These are phyloP conservation scores for Ptychadena robeensis DNA, from an alignment of 2,797 vertebrate genomes.

Conservation along the genomic window DNA sequence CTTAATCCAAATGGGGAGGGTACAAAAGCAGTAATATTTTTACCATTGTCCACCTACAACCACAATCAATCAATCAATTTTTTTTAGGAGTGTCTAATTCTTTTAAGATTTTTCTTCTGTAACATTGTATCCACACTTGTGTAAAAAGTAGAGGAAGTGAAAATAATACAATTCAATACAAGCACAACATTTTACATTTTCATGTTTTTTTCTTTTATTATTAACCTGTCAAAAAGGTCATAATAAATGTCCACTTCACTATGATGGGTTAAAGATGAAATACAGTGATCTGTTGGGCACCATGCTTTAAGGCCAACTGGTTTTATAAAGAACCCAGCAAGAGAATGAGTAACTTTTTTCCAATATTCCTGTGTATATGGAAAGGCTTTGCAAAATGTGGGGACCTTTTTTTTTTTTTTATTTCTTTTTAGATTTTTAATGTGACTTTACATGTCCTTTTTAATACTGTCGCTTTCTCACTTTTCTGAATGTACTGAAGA, in stretches of 20 bases:
- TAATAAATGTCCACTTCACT: neutral
- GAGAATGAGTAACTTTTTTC: neutral
- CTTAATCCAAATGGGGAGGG: neutral
- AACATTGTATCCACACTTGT: neutral
- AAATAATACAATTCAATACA: neutral
- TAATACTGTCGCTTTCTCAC: slow-evolving; percentile 2
- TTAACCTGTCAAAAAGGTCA: neutral
- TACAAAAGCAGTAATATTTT: neutral
- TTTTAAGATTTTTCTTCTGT: neutral
- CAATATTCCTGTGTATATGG: neutral
- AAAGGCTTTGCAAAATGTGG: neutral
- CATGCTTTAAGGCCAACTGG: neutral
- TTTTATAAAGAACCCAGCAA: neutral
- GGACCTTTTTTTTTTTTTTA: neutral
- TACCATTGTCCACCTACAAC: neutral
- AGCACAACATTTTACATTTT: neutral
- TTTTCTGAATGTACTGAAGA: slow-evolving; percentile 8
- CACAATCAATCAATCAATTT: too few species aligned
- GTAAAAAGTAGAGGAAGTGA: neutral
- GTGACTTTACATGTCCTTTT: neutral
- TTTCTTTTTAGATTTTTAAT: neutral
- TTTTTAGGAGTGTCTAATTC: neutral
- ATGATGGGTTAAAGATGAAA: neutral
- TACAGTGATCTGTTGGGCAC: neutral
- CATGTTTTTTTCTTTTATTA: neutral